Evolutionary conservation across 2,797 vertebrate species (phyloP).

Genomic region (Catharus ustulatus): DNA sequence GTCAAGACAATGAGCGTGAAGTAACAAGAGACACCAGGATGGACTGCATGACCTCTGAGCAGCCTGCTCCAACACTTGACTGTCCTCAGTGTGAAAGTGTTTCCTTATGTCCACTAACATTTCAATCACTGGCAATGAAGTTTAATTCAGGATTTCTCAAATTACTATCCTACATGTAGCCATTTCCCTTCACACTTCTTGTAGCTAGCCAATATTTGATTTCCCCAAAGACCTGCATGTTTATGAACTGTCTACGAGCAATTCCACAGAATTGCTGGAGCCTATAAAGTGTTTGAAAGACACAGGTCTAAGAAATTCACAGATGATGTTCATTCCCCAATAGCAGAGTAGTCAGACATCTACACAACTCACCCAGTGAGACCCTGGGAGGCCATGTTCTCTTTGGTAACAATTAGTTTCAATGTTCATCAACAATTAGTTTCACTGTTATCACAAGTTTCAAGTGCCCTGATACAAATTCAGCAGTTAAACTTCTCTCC

Average conservation of each 20-base stretch:
- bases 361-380: neutral
- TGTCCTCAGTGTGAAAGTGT: neutral
- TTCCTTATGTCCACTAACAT: neutral
- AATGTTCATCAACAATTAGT: neutral
- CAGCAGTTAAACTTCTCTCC: neutral
- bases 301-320: neutral
- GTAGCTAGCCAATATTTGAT: neutral
- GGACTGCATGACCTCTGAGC: neutral
- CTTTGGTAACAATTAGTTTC: neutral
- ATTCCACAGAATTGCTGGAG: neutral
- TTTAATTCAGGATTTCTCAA: neutral
- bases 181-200: neutral
- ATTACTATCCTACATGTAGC: neutral
- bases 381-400: neutral
- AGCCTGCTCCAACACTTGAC: neutral
- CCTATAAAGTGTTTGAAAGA: neutral
- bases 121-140: neutral
- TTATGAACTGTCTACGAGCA: neutral
- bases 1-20: accelerated
- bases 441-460: neutral
- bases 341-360: neutral
- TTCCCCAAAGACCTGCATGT: neutral
- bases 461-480: neutral
- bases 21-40: neutral
- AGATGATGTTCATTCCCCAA: neutral